These are phyloP conservation scores for Leucozona laternaria DNA, from an alignment of 2,888 invertebrate species.

Conservation along the genomic window DNA sequence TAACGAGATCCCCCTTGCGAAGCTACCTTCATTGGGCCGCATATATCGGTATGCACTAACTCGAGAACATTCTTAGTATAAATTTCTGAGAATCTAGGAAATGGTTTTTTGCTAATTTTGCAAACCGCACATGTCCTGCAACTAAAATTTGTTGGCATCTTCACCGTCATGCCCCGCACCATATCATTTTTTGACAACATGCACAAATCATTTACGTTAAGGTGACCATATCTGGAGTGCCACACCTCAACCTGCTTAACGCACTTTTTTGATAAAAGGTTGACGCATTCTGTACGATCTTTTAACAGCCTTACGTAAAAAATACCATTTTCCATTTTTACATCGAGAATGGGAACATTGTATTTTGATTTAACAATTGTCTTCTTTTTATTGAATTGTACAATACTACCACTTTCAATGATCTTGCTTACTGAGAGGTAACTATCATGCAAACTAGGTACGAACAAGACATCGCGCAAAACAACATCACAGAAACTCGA, in stretches of 20 bases:
- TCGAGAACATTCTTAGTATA: constrained; percentile 11
- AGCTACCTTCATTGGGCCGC: constrained; percentile 57
- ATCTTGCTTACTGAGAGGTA: too few species aligned
- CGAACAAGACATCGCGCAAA: too few species aligned
- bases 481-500: too few species aligned
- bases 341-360: background rate
- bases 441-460: too few species aligned
- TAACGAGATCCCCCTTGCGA: constrained; percentile 61
- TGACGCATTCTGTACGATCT: background rate
- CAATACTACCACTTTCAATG: too few species aligned
- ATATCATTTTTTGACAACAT: constrained; percentile 43
- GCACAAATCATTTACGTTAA: constrained; percentile 49
- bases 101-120: constrained; percentile 46
- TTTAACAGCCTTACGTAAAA: background rate
- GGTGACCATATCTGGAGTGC: constrained; percentile 55
- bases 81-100: constrained; percentile 34
- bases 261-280: background rate
- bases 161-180: constrained; percentile 37
- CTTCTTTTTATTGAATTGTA: background rate
- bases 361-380: too few species aligned
- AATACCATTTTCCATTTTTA: background rate
- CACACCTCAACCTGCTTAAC: constrained; percentile 23
- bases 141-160: constrained; percentile 39
- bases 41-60: constrained; percentile 68
- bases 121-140: constrained; percentile 51